Base-by-base conservation (phyloP, 2,113 vertebrate genomes). In the Sigmodon hispidus region DNA sequence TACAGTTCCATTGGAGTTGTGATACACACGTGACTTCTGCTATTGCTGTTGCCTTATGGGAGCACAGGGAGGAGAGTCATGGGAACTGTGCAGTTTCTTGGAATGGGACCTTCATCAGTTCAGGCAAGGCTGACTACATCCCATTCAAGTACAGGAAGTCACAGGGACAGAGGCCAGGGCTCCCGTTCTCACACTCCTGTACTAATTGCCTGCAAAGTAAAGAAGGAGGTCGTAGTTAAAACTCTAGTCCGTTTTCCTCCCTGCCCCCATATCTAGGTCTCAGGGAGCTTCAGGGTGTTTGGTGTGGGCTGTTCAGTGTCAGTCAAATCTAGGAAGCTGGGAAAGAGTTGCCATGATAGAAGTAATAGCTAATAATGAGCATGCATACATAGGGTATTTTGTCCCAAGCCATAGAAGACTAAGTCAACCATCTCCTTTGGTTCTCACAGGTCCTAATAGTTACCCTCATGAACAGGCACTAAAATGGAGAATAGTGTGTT, bases 1-100 rank as follows among this genome's bases (percentile, higher is more conserved):
- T 17, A 36, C 36, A 22, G 4, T 61, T 45, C 67, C 40, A 19
- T 4, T 70, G 43, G 55, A 80, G 43, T 59, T 9, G 43, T 13
- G 48, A 77, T 1, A 0, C 45, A 61, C 29, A 11, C 0, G 0
- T 8, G 3, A 13, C 50, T 45, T 72, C 34, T 22, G 19, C 6
- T 3, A 7, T 36, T 83, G 36, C 21, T 13, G 13, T 36, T 1
- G 3, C 11, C 1, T 1, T 29, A 34, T 40, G 36, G n/a, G 75
- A 70, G 26, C 43, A 9, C 26, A 29, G 3, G 52, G 52, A 22
- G 76, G 29, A 5, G n/a, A 24, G 2, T 31, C 3, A 0, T 17
- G 5, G 34, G 43, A 59, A 21, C n/a, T 5, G 15, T 11, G 6
- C 19, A 9, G 22, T 43, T 87, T 59, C 52, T 43, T 67, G 67